A percentile compares a stretch with the other conserved stretches of the same genome.
phyloP scores from a whole-genome alignment of 2,888 invertebrate species.

The Leptothorax acervorum region DNA sequence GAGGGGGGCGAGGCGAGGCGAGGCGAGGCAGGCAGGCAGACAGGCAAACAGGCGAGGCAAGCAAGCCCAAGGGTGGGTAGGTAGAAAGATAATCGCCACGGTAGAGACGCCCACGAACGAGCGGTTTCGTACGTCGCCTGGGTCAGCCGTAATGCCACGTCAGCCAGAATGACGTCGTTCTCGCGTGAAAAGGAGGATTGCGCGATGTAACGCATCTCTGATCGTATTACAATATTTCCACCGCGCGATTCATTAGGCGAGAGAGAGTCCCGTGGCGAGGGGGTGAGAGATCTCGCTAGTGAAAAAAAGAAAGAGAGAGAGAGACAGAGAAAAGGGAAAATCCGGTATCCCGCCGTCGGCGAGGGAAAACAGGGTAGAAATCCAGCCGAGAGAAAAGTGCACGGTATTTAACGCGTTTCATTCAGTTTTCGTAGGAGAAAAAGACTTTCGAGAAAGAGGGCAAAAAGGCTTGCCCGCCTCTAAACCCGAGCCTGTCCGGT shows the following conservation, averaged over 20 bases:
- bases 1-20: conserved; percentile 12
- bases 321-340: neutral
- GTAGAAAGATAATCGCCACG: conserved; percentile 54
- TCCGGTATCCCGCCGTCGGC: neutral
- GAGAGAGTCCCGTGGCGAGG: neutral
- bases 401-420: neutral
- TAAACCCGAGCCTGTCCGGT: neutral
- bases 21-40: conserved; percentile 1
- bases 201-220: conserved; percentile 63
- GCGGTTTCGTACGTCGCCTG: conserved; percentile 25
- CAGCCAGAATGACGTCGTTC: conserved; percentile 78
- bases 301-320: conserved; percentile 5
- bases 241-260: conserved; percentile 39
- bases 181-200: conserved; percentile 65
- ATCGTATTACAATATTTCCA: conserved; percentile 67
- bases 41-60: neutral
- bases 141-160: conserved; percentile 79
- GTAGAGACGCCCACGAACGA: conserved; percentile 31
- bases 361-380: neutral
- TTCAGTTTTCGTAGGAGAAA: conserved; percentile 32
- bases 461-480: neutral
- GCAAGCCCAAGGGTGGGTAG: conserved; percentile 45
- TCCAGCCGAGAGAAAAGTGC: conserved; percentile 19
- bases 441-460: neutral
- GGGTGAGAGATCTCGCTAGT: conserved; percentile 24